A percentile compares a stretch with the other conserved stretches of the same genome.
Conservation (phyloP, 2,113 vertebrate species). For the Craseonycteris thonglongyai region DNA sequence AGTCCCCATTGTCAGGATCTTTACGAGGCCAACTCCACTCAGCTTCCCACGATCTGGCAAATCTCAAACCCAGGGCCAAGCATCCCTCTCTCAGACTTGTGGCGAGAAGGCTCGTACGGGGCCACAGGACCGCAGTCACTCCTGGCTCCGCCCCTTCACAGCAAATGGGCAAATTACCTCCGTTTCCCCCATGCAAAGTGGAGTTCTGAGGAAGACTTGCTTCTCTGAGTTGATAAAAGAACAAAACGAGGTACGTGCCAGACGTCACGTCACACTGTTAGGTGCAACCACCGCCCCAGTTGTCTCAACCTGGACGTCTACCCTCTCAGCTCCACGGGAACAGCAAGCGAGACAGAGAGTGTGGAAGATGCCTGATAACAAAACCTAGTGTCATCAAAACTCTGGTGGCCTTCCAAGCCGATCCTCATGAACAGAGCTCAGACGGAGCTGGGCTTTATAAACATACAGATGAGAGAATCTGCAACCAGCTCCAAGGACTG, state of each 20-base stretch:
- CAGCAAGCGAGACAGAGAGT: accelerated
- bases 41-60: background rate
- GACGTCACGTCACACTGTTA: background rate
- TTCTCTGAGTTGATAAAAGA: background rate
- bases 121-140: accelerated
- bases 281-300: accelerated
- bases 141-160: background rate
- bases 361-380: background rate
- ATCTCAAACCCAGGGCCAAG: background rate
- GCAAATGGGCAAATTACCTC: background rate
- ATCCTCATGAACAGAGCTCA: background rate
- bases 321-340: accelerated
- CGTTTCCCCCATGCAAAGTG: too few species aligned
- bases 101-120: background rate
- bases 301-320: background rate
- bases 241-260: background rate
- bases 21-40: background rate
- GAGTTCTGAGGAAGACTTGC: background rate
- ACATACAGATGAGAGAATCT: background rate
- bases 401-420: background rate
- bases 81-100: background rate
- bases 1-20: background rate
- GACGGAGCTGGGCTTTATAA: background rate
- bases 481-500: background rate
- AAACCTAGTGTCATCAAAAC: background rate